phyloP scores from a whole-genome alignment of 2,888 invertebrate species.

The Agrotis ipsilon region DNA sequence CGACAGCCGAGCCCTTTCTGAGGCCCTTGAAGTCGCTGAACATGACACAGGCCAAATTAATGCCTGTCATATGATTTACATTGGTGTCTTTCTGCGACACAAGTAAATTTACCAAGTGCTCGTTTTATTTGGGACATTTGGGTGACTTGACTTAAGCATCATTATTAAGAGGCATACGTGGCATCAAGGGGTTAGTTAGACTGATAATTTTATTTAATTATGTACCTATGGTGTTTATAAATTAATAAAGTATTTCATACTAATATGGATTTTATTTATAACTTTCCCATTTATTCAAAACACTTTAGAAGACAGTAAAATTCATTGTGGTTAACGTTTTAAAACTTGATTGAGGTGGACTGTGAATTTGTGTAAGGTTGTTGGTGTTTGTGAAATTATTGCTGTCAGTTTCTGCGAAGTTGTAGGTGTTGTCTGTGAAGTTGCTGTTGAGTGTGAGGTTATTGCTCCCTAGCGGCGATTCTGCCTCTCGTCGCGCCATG shows the following conservation, averaged over 20 bases:
- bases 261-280: slow-evolving; percentile 39
- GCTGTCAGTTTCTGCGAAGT: background rate
- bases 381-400: slow-evolving; percentile 5
- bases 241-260: slow-evolving; percentile 56
- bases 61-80: slow-evolving; percentile 49
- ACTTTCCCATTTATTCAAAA: slow-evolving; percentile 29
- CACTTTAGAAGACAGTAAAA: slow-evolving; percentile 39
- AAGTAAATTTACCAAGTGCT: slow-evolving; percentile 53
- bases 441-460: slow-evolving; percentile 42
- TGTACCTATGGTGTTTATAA: slow-evolving; percentile 31
- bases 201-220: slow-evolving; percentile 5
- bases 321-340: background rate
- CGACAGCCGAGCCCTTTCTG: slow-evolving; percentile 74
- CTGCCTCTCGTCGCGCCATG: slow-evolving; percentile 72
- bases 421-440: slow-evolving; percentile 16
- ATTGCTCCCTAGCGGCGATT: slow-evolving; percentile 60
- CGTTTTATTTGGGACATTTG: slow-evolving; percentile 32
- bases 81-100: slow-evolving; percentile 17
- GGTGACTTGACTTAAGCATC: slow-evolving; percentile 31
- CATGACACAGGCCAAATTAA: slow-evolving; percentile 63
- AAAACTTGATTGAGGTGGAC: slow-evolving; percentile 5
- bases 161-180: background rate
- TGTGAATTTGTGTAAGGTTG: slow-evolving; percentile 6
- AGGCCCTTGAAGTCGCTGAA: slow-evolving; percentile 69
- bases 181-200: slow-evolving; percentile 23